phyloP scores from a whole-genome alignment of 2,888 invertebrate genomes.

The Chrysotoxum bicinctum region DNA sequence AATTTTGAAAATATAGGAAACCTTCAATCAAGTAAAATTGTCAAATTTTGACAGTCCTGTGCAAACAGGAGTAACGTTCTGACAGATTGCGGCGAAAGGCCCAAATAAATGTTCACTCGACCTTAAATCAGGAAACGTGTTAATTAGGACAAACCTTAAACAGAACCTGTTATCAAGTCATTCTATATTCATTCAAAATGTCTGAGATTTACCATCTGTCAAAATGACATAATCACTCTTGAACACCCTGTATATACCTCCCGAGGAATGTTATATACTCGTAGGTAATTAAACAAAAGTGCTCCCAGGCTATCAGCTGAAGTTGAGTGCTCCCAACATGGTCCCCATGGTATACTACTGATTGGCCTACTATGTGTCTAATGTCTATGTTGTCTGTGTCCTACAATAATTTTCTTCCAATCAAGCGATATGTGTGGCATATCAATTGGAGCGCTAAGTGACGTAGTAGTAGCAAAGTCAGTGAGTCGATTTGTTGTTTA shows the following conservation, averaged over 20 bases:
- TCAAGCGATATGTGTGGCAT: slow-evolving; percentile 67
- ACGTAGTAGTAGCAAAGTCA: slow-evolving; percentile 62
- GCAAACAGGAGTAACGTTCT: too few species aligned
- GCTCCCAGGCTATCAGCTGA: slow-evolving; percentile 31
- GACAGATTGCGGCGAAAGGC: too few species aligned
- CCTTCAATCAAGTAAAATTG: too few species aligned
- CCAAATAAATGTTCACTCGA: not conserved
- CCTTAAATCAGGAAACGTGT: not conserved
- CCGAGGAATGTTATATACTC: slow-evolving; percentile 42
- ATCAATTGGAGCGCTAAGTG: slow-evolving; percentile 61
- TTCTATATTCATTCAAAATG: not conserved
- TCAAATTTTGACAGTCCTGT: too few species aligned
- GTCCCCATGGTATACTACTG: slow-evolving; percentile 47
- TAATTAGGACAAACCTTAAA: not conserved
- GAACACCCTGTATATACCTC: slow-evolving; percentile 22
- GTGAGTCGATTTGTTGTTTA: slow-evolving; percentile 63
- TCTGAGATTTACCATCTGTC: not conserved
- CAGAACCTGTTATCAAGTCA: not conserved
- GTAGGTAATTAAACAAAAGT: slow-evolving; percentile 55
- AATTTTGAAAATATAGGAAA: too few species aligned
- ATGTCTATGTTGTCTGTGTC: slow-evolving; percentile 39
- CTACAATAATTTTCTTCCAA: slow-evolving; percentile 64
- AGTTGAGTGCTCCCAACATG: slow-evolving; percentile 60
- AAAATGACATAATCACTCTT: not conserved
- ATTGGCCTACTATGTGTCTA: slow-evolving; percentile 35